Conservation (phyloP, 2,888 invertebrate species). For the Falcaria lacertinaria region DNA sequence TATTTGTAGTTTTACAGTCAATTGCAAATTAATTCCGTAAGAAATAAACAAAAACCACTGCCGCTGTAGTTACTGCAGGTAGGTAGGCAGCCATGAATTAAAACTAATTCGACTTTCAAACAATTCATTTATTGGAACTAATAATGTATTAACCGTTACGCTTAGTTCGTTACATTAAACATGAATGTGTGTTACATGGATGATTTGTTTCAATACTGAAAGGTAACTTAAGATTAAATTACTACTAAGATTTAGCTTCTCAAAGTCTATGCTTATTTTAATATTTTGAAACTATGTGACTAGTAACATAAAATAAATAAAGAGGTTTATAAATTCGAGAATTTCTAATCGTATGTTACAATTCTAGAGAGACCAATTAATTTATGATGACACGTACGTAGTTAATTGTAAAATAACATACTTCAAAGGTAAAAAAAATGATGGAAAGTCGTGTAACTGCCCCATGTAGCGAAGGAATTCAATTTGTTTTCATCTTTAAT, state of each 20-base stretch:
- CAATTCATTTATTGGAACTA: neutral
- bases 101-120: constrained; percentile 1
- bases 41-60: constrained; percentile 27
- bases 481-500: constrained; percentile 14
- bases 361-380: constrained; percentile 25
- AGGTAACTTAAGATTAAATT: constrained; percentile 24
- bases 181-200: neutral
- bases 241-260: constrained; percentile 21
- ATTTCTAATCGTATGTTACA: constrained; percentile 5
- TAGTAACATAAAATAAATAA: constrained; percentile 29
- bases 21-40: constrained; percentile 30
- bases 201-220: constrained; percentile 37
- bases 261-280: constrained; percentile 9
- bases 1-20: constrained; percentile 36
- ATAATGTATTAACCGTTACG: neutral
- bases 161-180: neutral
- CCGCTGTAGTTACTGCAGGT: neutral
- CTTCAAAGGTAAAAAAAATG: constrained; percentile 11
- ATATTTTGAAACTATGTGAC: constrained; percentile 30
- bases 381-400: too few species aligned
- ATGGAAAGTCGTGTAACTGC: constrained; percentile 6
- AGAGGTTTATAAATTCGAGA: constrained; percentile 25
- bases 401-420: constrained; percentile 11
- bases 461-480: constrained; percentile 12
- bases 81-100: neutral